Percentiles rank a stretch among this genome's conserved stretches.
Evolutionary conservation across 2,113 vertebrate species (phyloP).

Genomic region (Trogon surrucura): DNA sequence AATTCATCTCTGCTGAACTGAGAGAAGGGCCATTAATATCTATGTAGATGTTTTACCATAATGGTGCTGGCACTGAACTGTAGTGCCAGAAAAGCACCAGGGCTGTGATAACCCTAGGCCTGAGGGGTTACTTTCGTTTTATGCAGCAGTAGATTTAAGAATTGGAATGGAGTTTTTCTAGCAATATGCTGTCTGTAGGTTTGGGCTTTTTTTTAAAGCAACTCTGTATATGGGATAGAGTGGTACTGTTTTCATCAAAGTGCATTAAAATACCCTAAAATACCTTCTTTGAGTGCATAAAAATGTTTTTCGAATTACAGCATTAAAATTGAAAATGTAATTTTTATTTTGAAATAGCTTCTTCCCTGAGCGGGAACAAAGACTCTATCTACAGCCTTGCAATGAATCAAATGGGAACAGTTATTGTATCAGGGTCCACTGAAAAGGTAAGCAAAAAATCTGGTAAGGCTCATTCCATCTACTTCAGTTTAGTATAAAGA

Average conservation of each 20-base stretch:
- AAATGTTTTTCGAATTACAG: neutral
- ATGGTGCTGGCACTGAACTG: neutral
- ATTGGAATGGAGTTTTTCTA: neutral
- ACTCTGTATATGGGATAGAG: neutral
- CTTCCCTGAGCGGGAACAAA: constrained; percentile 98
- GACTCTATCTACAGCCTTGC: constrained; percentile 99
- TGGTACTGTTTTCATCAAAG: neutral
- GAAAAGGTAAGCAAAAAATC: constrained; percentile 87
- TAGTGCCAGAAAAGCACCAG: neutral
- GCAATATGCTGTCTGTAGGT: neutral
- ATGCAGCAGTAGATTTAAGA: neutral
- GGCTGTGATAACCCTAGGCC: neutral
- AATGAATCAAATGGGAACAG: constrained; percentile 99
- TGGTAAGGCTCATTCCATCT: neutral
- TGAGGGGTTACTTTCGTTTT: neutral
- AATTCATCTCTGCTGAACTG: neutral
- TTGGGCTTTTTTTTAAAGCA: neutral
- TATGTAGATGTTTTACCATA: neutral
- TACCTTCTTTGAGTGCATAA: neutral
- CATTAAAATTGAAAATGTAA: neutral
- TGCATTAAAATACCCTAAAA: neutral
- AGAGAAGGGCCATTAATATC: neutral
- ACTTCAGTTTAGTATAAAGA: neutral
- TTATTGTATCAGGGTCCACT: constrained; percentile 98
- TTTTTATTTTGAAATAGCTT: constrained; percentile 82